Evolutionary conservation across 2,797 vertebrate species (phyloP), one percentile per base, ranked within the genome.

Genomic region (Neoniphon sammara): DNA sequence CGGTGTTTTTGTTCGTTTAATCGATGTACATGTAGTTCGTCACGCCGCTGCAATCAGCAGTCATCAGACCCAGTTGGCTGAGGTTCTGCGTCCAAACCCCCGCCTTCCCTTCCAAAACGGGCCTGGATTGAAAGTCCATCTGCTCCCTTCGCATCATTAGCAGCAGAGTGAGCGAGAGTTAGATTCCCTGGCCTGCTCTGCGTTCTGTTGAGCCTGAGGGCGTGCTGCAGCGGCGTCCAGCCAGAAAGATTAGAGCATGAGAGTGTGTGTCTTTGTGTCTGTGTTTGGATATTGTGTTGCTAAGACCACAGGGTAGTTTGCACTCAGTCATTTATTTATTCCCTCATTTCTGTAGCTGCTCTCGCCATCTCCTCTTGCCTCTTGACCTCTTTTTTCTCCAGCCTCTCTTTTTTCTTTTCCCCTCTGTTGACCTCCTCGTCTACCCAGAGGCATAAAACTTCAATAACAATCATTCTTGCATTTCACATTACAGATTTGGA

Each of bases 271-370:
- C 3, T 52, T 10, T 52, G 49, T 52, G 50, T 68, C 21, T 70
- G 47, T 77, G 75, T 86, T 83, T 78, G 66, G 66, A 66, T 74
- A 21, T 66, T 36, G 25, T 61, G 76, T 78, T 84, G 69, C 78
- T 78, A 52, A 46, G 69, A 72, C 47, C 49, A 8, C 54, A 27
- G 39, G 31, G 63, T 62, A 60, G 70, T 53, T 20, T 66, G 18
- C 27, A 23, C 9, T 55, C n/a, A 17, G 20, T 75, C n/a, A 54
- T 66, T 63, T 60, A 18, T 73, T 64, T 52, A 36, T 27, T 58
- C 50, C 27, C 49, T 50, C 21, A 73, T 60, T 54, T 52, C 9
- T 53, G 20, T 3, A 18, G 34, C 31, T 36, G 11, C 57, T 7
- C 56, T 10, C 31, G n/a, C 11, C 8, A 14, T 42, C 30, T 30